These are phyloP conservation scores for Epiblema foenella DNA, from an alignment of 2,888 invertebrate genomes.

Conservation along the genomic window DNA sequence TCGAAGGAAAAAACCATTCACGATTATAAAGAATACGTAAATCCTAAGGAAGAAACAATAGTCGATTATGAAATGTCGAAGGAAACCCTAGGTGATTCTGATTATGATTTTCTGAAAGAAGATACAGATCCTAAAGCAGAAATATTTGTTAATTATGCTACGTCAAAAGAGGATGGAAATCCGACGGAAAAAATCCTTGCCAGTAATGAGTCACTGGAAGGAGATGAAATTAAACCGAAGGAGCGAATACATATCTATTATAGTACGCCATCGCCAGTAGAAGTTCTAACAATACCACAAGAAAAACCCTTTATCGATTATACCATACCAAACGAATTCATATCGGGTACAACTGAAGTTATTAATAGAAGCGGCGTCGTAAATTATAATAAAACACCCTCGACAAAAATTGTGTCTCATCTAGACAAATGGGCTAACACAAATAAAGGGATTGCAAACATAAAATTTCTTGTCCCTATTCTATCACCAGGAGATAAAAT, in stretches of 20 bases:
- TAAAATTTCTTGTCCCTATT: not conserved
- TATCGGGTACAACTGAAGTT: no score
- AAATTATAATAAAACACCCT: not conserved
- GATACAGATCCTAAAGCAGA: no score
- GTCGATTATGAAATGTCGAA: not conserved
- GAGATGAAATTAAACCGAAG: not conserved
- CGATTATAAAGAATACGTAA: not conserved
- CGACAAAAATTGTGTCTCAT: not conserved
- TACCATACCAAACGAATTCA: not conserved
- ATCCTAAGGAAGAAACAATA: not conserved
- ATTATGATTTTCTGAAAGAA: no score
- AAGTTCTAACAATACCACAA: no score
- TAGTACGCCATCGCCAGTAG: no score
- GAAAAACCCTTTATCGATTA: not conserved
- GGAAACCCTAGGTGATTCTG: not conserved
- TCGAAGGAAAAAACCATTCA: not conserved
- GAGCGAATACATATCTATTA: not conserved
- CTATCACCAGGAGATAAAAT: not conserved
- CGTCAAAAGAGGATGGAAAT: no score
- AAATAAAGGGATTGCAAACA: not conserved
- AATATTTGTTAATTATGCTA: no score
- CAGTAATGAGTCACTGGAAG: no score
- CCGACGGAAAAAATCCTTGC: no score
- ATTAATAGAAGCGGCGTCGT: not conserved
- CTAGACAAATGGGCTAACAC: constrained; percentile 5